A percentile compares a stretch with the other conserved stretches of the same genome.
Evolutionary conservation across 23 tunicate species (phyloP).

Genomic region (Phallusia fumigata): DNA sequence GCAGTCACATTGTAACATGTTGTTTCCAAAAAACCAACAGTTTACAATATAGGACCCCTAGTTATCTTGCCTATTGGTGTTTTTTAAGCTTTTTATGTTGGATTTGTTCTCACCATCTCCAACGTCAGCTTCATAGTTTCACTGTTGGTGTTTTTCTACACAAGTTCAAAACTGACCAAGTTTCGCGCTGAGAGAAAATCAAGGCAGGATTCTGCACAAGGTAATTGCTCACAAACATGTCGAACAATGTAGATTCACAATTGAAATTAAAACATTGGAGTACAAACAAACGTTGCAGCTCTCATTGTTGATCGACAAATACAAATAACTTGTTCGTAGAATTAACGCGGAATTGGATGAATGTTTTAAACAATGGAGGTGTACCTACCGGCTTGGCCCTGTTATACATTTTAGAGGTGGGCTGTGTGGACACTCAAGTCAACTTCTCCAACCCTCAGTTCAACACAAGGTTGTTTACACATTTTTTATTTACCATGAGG

Average conservation of each 20-base stretch:
- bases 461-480: conserved; percentile 58
- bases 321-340: too few relatives aligned
- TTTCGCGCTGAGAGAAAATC: conserved; percentile 55
- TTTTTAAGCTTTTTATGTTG: conserved; percentile 70
- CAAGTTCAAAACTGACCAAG: conserved; percentile 75
- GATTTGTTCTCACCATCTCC: conserved; percentile 63
- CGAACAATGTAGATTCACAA: too few relatives aligned
- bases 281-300: too few relatives aligned
- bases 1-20: too few relatives aligned
- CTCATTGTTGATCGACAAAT: too few relatives aligned
- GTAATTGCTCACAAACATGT: too few relatives aligned
- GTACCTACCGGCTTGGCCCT: conserved; percentile 49
- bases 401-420: conserved; percentile 63
- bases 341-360: conserved; percentile 47
- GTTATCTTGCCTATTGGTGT: neutral
- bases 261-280: neutral
- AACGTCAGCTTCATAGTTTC: conserved; percentile 47
- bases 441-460: conserved; percentile 28
- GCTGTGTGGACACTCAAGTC: conserved; percentile 64
- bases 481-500: too few relatives aligned
- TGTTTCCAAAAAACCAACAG: too few relatives aligned
- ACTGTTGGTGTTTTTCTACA: conserved; percentile 52
- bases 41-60: neutral
- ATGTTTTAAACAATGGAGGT: conserved; percentile 76
- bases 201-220: conserved; percentile 59